Base-by-base conservation (phyloP, 2,888 invertebrate species). In the Agelastica alni region DNA sequence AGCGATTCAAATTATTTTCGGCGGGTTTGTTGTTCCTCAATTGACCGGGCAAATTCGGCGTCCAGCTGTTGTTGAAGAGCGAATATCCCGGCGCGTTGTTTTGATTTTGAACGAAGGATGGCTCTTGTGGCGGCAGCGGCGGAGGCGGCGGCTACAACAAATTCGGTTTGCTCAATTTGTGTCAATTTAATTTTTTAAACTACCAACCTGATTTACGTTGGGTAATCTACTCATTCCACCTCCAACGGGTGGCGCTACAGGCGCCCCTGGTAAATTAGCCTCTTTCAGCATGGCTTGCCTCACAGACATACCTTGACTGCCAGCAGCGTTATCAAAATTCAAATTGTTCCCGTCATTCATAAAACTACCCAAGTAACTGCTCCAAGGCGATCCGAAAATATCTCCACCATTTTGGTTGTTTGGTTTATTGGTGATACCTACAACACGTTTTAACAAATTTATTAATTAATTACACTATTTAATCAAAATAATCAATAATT, bases 281-380 rank as follows among this genome's bases (percentile, higher is more conserved):
- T 77, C 77, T 51, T 77, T 76, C 26, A 77, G 52, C 76, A 77
- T 77, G 2, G 75, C 73, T 56, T 76, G 76, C 37, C 76, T 59
- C 66, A 75, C 70, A 1, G 75, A 73, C 65, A 76, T 67, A 41
- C 66, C 53, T 44, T 62, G 59, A 28, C 49, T 54, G n/a, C n/a
- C n/a, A 20, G 47, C 30, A 14, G 43, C 32, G 10, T 42, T 54
- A 14, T 59, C 55, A 32, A 37, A 54, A 7, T 43, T 44, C 30
- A 47, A 31, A 7, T 42, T 36, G 4, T 30, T 43, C 4, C 51
- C 49, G 2, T 55, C 58, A 28, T 43, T 53, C 46, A 52, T 22
- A 32, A 53, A 60, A 7, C 43, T 49, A n/a, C 57, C 45, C 14
- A 54, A 56, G 28, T 51, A 59, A 37, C 46, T 57, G 36, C 59